These are phyloP conservation scores for Amphiprion percula DNA, from an alignment of 2,113 vertebrate genomes.

Conservation along the genomic window DNA sequence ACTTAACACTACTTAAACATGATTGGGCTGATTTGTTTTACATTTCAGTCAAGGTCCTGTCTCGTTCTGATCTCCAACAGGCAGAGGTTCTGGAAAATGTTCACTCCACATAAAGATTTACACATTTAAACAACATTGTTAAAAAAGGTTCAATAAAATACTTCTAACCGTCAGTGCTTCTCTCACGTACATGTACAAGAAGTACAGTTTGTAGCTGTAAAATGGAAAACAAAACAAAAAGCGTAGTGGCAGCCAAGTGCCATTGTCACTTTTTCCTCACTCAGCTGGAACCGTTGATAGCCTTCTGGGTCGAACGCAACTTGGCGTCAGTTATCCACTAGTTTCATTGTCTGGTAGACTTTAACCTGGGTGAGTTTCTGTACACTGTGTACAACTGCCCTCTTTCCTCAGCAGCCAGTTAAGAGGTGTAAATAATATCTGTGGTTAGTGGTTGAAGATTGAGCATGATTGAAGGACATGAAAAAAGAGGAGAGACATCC, in stretches of 20 bases:
- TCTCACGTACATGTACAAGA: constrained; percentile 68
- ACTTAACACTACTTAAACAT: constrained; percentile 28
- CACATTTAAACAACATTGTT: constrained; percentile 71
- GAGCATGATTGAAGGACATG: constrained; percentile 62
- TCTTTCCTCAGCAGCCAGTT: constrained; percentile 38
- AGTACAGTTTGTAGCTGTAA: constrained; percentile 72
- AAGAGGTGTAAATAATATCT: constrained; percentile 76
- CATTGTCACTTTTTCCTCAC: constrained; percentile 4
- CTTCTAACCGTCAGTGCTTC: constrained; percentile 84
- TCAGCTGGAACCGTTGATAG: constrained; percentile 14
- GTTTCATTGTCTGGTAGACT: constrained; percentile 32
- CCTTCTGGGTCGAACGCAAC: constrained; percentile 32
- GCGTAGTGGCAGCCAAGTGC: constrained; percentile 27
- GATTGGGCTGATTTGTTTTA: constrained; percentile 34
- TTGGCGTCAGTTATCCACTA: constrained; percentile 28
- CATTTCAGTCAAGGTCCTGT: constrained; percentile 36
- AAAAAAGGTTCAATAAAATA: constrained; percentile 79
- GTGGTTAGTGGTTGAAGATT: constrained; percentile 82
- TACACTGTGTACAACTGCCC: constrained; percentile 52
- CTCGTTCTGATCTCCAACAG: constrained; percentile 45
- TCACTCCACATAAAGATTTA: constrained; percentile 59
- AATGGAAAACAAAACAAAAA: constrained; percentile 38
- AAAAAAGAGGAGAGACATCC: constrained; percentile 34
- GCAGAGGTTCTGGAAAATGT: constrained; percentile 39
- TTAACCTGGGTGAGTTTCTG: constrained; percentile 44